phyloP scores from a whole-genome alignment of 2,888 invertebrate species.

The Abscondita cerata region DNA sequence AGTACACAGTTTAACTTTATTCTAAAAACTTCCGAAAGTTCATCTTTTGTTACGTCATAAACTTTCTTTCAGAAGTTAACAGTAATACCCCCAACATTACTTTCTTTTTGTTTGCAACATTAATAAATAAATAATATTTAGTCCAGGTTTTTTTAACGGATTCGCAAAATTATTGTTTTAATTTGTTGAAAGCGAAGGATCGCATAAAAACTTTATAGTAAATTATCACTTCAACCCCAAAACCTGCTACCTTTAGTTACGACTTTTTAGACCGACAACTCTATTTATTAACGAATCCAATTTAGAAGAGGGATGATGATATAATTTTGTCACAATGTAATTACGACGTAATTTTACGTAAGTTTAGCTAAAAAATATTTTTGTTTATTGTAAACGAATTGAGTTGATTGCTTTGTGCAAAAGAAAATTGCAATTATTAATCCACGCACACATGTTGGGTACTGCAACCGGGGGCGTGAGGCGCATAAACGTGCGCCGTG shows the following conservation, averaged over 20 bases:
- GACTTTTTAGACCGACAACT: constrained; percentile 43
- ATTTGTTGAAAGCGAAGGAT: constrained; percentile 11
- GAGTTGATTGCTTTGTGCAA: neutral
- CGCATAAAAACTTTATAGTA: neutral
- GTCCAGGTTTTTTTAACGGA: too few relatives aligned
- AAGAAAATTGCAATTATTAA: constrained; percentile 11
- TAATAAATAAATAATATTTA: too few relatives aligned
- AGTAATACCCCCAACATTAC: too few relatives aligned
- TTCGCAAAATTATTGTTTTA: too few relatives aligned
- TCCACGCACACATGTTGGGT: constrained; percentile 28
- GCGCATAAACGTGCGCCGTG: constrained; percentile 44
- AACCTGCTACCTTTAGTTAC: constrained; percentile 26
- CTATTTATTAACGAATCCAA: constrained; percentile 46
- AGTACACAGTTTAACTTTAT: too few relatives aligned
- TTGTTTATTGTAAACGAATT: too few relatives aligned
- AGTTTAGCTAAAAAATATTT: too few relatives aligned
- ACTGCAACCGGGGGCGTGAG: constrained; percentile 35
- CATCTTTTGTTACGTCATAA: too few relatives aligned
- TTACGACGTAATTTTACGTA: constrained; percentile 36
- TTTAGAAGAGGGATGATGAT: constrained; percentile 43
- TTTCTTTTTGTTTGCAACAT: too few relatives aligned
- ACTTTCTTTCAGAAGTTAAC: too few relatives aligned
- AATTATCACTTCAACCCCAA: constrained; percentile 19
- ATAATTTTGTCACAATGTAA: constrained; percentile 39
- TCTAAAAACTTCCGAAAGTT: too few relatives aligned